Evolutionary conservation across 1,140 invertebrate genomes (phyloP).

Genomic region (Zaprionus vittiger): DNA sequence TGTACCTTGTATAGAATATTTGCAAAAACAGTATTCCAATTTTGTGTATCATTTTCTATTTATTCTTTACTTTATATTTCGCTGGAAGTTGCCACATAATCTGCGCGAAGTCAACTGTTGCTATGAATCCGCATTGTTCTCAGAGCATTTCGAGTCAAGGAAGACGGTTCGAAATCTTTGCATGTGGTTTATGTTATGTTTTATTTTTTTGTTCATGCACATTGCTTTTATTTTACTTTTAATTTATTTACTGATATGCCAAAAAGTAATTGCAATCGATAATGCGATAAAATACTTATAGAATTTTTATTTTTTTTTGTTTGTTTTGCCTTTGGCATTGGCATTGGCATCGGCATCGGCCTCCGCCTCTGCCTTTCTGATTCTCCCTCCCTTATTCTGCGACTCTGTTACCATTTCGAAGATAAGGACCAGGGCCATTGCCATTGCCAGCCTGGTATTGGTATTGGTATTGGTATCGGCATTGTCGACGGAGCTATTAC

Average conservation of each 20-base stretch:
- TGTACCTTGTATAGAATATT: not conserved
- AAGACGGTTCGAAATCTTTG: not conserved
- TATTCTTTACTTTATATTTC: not conserved
- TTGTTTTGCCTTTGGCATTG: conserved; percentile 15
- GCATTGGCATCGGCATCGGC: not conserved
- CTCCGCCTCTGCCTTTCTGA: not conserved
- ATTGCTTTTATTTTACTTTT: conserved; percentile 53
- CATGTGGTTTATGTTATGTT: not conserved
- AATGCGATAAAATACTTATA: conserved; percentile 74
- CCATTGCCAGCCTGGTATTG: conserved; percentile 8
- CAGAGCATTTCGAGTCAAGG: not conserved
- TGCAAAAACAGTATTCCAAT: not conserved
- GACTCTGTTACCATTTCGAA: not conserved
- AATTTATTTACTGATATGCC: conserved; percentile 67
- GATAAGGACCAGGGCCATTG: conserved; percentile 13
- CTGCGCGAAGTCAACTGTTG: not conserved
- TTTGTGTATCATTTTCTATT: not conserved
- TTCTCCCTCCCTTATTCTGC: not conserved
- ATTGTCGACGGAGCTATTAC: conserved; percentile 16
- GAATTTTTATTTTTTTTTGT: conserved; percentile 37
- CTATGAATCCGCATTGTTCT: not conserved
- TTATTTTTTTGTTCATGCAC: conserved; percentile 18
- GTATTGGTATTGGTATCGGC: conserved; percentile 6
- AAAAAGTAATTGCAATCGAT: conserved; percentile 73
- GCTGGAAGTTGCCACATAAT: not conserved